Base-by-base conservation (phyloP, 2,113 vertebrate genomes). In the Prochilodus magdalenae region DNA sequence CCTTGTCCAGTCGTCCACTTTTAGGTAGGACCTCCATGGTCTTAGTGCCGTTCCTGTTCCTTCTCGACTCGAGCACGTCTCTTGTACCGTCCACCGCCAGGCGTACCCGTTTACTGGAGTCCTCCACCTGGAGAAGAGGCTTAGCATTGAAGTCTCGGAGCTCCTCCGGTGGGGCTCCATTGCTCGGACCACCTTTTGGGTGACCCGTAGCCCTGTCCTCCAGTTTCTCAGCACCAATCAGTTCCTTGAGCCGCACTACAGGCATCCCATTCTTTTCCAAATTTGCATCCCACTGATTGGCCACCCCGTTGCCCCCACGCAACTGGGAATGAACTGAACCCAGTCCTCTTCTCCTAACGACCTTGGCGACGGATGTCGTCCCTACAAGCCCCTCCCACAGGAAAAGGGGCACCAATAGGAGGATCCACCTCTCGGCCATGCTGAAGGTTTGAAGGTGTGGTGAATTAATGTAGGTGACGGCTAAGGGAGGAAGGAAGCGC, bases 371-470 rank as follows among this genome's bases (percentile, higher is more conserved):
- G 13, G 73, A 84, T 30, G 69, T 79, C 1, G 77, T 63, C 75
- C 72, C 82, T 0, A 0, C 13, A 29, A 90, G 83, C 51, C 80
- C 92, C 72, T 89, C 90, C 91, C 89, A 92, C 84, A 93, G 77
- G 80, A 86, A 93, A 27, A 94, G 73, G 75, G 67, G 88, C 73
- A 93, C 85, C 88, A 94, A 81, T 27, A 93, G 81, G 36, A 93
- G 84, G 75, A 90, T 76, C 85, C 85, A 89, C 88, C 89, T 87
- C 77, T 88, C 87, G 87, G 91, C 86, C 94, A 94, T 95, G 81
- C 88, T 91, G 89, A 86, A 82, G 86, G 51, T 83, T 63, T 51
- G 79, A 5, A 69, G 44, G 84, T 57, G 29, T n/a, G 65, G 88
- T 67, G 88, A 80, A 88, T 89, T 93, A 92, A 90, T 92, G 91